These are phyloP conservation scores for Pocillopora meandrina DNA, from an alignment of 92 coral and sea anemone species.

Conservation along the genomic window DNA sequence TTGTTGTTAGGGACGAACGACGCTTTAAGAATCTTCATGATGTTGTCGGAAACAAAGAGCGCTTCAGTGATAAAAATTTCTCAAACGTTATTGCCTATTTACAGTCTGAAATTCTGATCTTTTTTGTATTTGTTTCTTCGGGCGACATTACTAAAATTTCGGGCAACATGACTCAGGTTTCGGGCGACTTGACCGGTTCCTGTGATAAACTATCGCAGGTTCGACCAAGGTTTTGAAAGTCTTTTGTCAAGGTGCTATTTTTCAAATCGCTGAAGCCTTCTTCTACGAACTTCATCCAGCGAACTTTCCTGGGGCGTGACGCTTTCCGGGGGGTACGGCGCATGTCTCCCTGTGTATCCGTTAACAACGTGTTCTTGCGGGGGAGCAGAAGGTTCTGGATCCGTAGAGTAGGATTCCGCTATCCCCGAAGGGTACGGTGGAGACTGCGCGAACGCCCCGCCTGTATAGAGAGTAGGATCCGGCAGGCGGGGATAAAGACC, in stretches of 20 bases:
- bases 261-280: slow-evolving; percentile 44
- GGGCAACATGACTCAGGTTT: no score
- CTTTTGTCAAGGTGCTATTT: background rate
- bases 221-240: background rate
- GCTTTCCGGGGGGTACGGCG: slow-evolving; percentile 34
- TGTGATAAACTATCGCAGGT: no score
- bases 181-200: no score
- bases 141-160: no score
- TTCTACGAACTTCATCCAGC: slow-evolving; percentile 40
- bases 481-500: slow-evolving; percentile 72
- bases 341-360: slow-evolving; percentile 13
- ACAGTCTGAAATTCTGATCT: no score
- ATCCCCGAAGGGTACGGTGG: slow-evolving; percentile 21
- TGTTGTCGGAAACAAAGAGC: no score
- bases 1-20: no score
- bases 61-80: no score
- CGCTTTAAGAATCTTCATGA: no score
- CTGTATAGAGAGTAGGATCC: slow-evolving; percentile 12
- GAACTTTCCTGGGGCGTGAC: slow-evolving; percentile 22
- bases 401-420: slow-evolving; percentile 18
- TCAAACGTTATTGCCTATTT: no score
- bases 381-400: slow-evolving; percentile 38
- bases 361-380: slow-evolving; percentile 10
- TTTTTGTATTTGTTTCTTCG: no score
- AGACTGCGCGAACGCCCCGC: background rate